Conservation (phyloP, 2,888 invertebrate species). For the Elgonia sp. region DNA sequence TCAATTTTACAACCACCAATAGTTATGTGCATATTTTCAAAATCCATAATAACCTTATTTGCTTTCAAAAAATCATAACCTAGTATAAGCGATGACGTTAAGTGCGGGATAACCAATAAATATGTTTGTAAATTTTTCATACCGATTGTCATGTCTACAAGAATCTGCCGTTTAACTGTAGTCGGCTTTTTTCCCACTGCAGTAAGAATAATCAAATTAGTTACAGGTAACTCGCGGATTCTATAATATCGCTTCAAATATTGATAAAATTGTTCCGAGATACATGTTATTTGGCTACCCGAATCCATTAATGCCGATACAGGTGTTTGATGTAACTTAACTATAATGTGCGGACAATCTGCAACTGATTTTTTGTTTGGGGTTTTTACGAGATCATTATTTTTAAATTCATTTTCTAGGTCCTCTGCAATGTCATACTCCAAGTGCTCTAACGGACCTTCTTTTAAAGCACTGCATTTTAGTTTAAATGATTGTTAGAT, state of each 20-base stretch:
- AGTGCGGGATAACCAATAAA: constrained; percentile 24
- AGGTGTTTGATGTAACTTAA: constrained; percentile 4
- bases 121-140: neutral
- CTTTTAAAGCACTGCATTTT: constrained; percentile 33
- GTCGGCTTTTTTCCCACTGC: constrained; percentile 46
- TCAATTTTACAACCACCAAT: neutral
- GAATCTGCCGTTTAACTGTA: constrained; percentile 39
- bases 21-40: neutral
- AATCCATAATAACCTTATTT: constrained; percentile 28
- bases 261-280: constrained; percentile 35
- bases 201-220: constrained; percentile 39
- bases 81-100: constrained; percentile 13
- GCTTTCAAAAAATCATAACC: constrained; percentile 20
- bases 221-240: constrained; percentile 28
- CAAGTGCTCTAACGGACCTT: constrained; percentile 49
- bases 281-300: neutral
- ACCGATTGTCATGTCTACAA: constrained; percentile 19
- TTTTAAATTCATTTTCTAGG: constrained; percentile 28
- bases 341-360: constrained; percentile 33
- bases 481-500: constrained; percentile 46
- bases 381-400: neutral
- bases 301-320: constrained; percentile 26
- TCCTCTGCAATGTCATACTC: constrained; percentile 47
- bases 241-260: constrained; percentile 26
- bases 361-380: constrained; percentile 4